Percentiles rank a stretch among this genome's conserved stretches.
Conservation (phyloP, 1,140 invertebrate genomes). For the Drosophila lacteicornis region DNA sequence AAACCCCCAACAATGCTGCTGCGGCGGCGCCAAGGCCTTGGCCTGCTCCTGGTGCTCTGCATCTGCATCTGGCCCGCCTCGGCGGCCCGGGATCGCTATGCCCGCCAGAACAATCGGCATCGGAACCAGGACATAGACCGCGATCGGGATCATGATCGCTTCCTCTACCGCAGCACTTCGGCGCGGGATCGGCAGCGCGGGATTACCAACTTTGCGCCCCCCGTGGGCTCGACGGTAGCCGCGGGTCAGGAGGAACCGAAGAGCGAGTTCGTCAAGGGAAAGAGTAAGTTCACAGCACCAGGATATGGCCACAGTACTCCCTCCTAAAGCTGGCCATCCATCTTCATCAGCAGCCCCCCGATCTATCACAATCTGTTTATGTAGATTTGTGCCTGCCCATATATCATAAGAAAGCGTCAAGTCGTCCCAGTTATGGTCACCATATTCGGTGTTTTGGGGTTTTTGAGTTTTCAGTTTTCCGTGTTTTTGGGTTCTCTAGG, state of each 20-base stretch:
- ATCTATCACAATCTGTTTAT: slow-evolving; percentile 79
- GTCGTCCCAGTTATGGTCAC: slow-evolving; percentile 51
- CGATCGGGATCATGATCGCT: slow-evolving; percentile 29
- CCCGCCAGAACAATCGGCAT: slow-evolving; percentile 45
- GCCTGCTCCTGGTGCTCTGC: slow-evolving; percentile 52
- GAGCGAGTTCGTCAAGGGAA: slow-evolving; percentile 84
- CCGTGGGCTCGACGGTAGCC: slow-evolving; percentile 17
- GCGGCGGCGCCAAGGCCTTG: slow-evolving; percentile 37
- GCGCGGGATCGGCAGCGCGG: slow-evolving; percentile 28
- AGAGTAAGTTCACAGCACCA: slow-evolving; percentile 73
- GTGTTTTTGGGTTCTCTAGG: slow-evolving; percentile 7
- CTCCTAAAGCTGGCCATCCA: slow-evolving; percentile 12
- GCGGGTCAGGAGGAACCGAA: slow-evolving; percentile 56
- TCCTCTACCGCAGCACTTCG: slow-evolving; percentile 39
- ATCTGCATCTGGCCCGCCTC: slow-evolving; percentile 64
- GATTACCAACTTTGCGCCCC: slow-evolving; percentile 17
- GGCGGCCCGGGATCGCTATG: slow-evolving; percentile 63
- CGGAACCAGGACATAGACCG: slow-evolving; percentile 46
- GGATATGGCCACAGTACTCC: background rate
- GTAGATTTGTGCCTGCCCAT: slow-evolving; percentile 73
- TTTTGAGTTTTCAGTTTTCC: slow-evolving; percentile 19
- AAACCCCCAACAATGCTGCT: slow-evolving; percentile 41
- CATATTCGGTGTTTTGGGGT: slow-evolving; percentile 30
- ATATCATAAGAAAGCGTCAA: slow-evolving; percentile 62
- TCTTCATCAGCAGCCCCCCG: slow-evolving; percentile 39